A percentile compares a stretch with the other conserved stretches of the same genome.
phyloP scores from a whole-genome alignment of 2,888 invertebrate species.

The Melipona bicolor region DNA sequence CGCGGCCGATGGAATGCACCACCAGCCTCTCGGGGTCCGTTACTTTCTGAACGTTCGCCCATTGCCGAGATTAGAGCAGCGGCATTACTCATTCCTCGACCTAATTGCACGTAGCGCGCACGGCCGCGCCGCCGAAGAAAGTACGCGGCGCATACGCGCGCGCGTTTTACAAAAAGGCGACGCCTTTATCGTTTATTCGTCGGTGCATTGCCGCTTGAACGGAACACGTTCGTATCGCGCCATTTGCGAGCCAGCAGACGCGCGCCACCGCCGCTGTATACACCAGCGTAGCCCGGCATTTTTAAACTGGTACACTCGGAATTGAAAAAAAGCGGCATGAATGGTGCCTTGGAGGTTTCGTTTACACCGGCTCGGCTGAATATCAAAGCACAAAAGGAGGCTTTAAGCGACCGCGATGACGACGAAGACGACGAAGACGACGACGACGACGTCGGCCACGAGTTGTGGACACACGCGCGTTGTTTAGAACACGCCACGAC shows the following conservation, averaged over 20 bases:
- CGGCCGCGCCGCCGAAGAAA: slow-evolving; percentile 44
- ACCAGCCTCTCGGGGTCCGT: slow-evolving; percentile 19
- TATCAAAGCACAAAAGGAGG: slow-evolving; percentile 58
- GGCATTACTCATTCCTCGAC: slow-evolving; percentile 59
- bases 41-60: slow-evolving; percentile 49
- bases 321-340: slow-evolving; percentile 49
- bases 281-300: slow-evolving; percentile 13
- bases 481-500: slow-evolving; percentile 54
- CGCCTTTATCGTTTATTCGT: slow-evolving; percentile 39
- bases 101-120: slow-evolving; percentile 50
- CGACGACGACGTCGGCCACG: neutral
- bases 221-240: slow-evolving; percentile 49
- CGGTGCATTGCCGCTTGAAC: slow-evolving; percentile 24
- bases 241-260: slow-evolving; percentile 15
- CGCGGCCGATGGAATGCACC: slow-evolving; percentile 31
- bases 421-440: neutral
- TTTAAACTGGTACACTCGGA: slow-evolving; percentile 46
- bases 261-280: neutral
- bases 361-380: slow-evolving; percentile 59
- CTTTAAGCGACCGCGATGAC: slow-evolving; percentile 42
- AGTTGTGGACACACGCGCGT: neutral
- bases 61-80: slow-evolving; percentile 60
- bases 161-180: slow-evolving; percentile 17
- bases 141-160: slow-evolving; percentile 10
- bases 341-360: slow-evolving; percentile 54